Base-by-base conservation (phyloP, 2,113 vertebrate genomes). In the Callorhinus ursinus region DNA sequence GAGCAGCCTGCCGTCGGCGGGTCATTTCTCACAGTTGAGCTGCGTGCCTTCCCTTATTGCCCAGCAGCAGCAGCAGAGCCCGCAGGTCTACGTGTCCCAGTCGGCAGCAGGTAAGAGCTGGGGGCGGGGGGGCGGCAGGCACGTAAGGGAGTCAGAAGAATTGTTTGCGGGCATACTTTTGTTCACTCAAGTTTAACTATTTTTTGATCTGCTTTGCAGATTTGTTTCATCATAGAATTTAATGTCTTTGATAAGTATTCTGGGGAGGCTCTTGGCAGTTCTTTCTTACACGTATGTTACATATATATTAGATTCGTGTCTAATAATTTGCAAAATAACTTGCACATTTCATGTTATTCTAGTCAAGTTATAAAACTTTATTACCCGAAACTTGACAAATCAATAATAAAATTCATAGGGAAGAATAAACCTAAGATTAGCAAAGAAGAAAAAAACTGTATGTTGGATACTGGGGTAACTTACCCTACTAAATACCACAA, bases 11-110 rank as follows among this genome's bases (percentile, higher is more conserved):
- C 99, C 99, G 33, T 99, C 99, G 88, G 99, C 99, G 36, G 99
- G 99, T 97, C 99, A 99, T 96, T 99, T 99, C 97, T 99, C 99
- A 63, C 99, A 99, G 97, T 98, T 99, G 89, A 99, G 99, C 98
- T 99, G 99, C 88, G 99, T 99, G 98, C 99, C 99, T 12, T 99
- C 99, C 9, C 99, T 99, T 36, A 99, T 99, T 90, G 99, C 99
- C 63, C 99, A 99, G 97, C 99, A 99, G 24, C 99, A 99, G 24
- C 99, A 99, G 88, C 99, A 99, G 97, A 99, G 99, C 77, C 99
- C 99, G 22, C 99, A 99, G 98, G 99, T 99, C 96, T 99, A 99
- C 28, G 99, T 99, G 95, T 99, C 99, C 93, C 99, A 99, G 98
- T 99, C 99, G 97, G 99, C 99, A 99, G 99, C 99, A 99, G 99